phyloP scores from a whole-genome alignment of 2,797 vertebrate genomes.

The Pachyuromys duprasi region DNA sequence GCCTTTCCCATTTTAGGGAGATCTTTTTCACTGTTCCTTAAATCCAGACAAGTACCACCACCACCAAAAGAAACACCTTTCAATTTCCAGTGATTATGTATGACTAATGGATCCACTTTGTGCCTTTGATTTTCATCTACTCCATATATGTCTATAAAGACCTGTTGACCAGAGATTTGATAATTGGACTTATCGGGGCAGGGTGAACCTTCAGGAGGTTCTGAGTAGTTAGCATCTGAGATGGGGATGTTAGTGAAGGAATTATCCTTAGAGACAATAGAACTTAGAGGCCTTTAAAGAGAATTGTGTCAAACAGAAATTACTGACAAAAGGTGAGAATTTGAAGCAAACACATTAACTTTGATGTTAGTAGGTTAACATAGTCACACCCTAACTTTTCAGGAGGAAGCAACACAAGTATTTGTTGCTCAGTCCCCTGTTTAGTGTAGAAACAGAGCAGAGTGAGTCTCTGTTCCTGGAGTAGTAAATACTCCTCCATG shows the following conservation, averaged over 20 bases:
- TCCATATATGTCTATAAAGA: background rate
- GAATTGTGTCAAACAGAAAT: conserved; percentile 39
- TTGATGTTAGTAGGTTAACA: background rate
- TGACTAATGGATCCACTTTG: background rate
- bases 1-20: background rate
- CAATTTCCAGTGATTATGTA: background rate
- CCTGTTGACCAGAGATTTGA: background rate
- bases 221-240: background rate
- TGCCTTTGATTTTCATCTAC: background rate
- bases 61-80: background rate
- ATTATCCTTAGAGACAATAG: background rate
- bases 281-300: conserved; percentile 20
- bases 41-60: background rate
- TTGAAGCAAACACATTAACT: conserved; percentile 1
- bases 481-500: background rate
- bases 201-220: background rate
- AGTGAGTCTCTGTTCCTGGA: background rate
- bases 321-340: background rate
- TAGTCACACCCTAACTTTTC: background rate
- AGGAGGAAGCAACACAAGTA: background rate
- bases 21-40: background rate
- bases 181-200: background rate
- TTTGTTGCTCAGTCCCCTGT: background rate
- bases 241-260: background rate
- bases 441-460: conserved; percentile 11